These are phyloP conservation scores for Selenia dentaria DNA, from an alignment of 2,888 invertebrate genomes.

Conservation along the genomic window DNA sequence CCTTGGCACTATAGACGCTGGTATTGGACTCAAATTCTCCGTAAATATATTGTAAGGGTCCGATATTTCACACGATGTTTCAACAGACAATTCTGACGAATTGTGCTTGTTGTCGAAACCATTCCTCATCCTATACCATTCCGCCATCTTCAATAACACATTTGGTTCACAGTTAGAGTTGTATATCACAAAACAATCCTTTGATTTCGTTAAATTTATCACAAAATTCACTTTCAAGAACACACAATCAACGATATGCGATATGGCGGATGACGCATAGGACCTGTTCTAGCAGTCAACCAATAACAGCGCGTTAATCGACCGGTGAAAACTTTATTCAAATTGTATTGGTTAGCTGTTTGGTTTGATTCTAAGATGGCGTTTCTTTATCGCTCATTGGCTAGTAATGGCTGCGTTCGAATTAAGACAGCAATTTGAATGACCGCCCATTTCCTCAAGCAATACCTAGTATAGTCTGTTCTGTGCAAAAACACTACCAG, in stretches of 20 bases:
- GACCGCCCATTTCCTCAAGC: no score
- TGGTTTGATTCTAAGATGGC: constrained; percentile 54
- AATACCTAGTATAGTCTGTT: no score
- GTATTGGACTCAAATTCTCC: constrained; percentile 84
- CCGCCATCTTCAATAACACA: constrained; percentile 68
- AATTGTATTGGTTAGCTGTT: constrained; percentile 57
- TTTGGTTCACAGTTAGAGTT: constrained; percentile 57
- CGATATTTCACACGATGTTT: constrained; percentile 87
- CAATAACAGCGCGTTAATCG: constrained; percentile 63
- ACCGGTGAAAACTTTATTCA: constrained; percentile 69
- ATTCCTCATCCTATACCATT: constrained; percentile 76
- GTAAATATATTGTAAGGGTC: constrained; percentile 85
- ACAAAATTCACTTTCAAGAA: constrained; percentile 75
- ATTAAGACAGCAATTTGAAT: no score
- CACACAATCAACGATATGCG: constrained; percentile 72
- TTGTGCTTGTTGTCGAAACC: constrained; percentile 64
- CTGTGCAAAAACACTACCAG: no score
- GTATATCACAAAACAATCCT: constrained; percentile 54
- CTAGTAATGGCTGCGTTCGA: no score
- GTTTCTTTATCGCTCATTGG: no score
- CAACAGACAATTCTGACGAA: constrained; percentile 84
- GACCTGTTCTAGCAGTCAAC: constrained; percentile 66
- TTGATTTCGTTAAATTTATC: constrained; percentile 48
- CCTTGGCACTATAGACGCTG: constrained; percentile 85
- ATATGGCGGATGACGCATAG: constrained; percentile 83